phyloP scores from a whole-genome alignment of 2,888 invertebrate species.

The Phoenoteleia sp. region DNA sequence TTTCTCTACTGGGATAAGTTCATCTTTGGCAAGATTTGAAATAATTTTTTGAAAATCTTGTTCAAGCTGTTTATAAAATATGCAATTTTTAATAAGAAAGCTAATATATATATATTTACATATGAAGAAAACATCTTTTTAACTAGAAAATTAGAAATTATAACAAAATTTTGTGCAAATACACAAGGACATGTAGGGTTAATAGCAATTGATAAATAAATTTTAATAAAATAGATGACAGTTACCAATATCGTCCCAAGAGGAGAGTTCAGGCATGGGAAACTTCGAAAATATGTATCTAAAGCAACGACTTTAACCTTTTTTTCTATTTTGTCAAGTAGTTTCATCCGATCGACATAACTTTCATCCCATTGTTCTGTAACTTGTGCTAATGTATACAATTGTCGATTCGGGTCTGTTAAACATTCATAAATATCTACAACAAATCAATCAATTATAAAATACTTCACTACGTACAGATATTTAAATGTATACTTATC shows the following conservation, averaged over 20 bases:
- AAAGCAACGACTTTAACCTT: slow-evolving; percentile 4
- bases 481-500: too few species aligned
- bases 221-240: not conserved
- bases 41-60: slow-evolving; percentile 19
- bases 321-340: not conserved
- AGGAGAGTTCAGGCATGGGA: not conserved
- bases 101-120: not conserved
- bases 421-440: not conserved
- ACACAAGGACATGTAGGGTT: too few species aligned
- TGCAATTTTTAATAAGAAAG: not conserved
- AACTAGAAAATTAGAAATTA: too few species aligned
- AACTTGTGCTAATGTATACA: not conserved
- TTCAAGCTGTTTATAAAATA: slow-evolving; percentile 20
- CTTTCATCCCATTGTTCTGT: slow-evolving; percentile 4
- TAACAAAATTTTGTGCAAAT: too few species aligned
- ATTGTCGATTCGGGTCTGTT: slow-evolving; percentile 9
- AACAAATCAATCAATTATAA: not conserved
- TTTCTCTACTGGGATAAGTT: not conserved
- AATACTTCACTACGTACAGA: too few species aligned
- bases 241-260: not conserved
- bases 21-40: not conserved
- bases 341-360: slow-evolving; percentile 7
- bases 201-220: not conserved
- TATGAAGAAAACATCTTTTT: too few species aligned
- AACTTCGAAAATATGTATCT: not conserved